Evolutionary conservation across 2,797 vertebrate species (phyloP).

Genomic region (Spatula versicolor): DNA sequence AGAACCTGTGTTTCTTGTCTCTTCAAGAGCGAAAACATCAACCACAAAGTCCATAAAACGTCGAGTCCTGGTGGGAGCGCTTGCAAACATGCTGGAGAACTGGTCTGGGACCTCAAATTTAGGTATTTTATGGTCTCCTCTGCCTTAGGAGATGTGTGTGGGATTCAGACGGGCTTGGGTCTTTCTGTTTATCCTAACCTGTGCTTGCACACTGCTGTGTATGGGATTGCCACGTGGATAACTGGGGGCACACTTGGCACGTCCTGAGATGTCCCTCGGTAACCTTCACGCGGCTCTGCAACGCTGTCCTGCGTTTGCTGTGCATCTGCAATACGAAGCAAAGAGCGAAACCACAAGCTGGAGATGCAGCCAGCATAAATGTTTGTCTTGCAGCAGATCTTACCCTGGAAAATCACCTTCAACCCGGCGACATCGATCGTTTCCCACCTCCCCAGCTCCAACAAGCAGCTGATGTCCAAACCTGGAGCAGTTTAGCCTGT

Average conservation of each 20-base stretch:
- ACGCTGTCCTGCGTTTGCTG: fast-evolving
- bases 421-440: neutral
- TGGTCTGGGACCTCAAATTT: neutral
- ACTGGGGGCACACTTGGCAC: neutral
- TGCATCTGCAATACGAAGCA: neutral
- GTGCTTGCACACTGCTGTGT: neutral
- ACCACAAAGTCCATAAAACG: neutral
- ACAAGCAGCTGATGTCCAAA: neutral
- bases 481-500: neutral
- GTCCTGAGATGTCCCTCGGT: fast-evolving
- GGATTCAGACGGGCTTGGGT: neutral
- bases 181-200: neutral
- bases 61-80: neutral
- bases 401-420: neutral
- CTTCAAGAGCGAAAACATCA: neutral
- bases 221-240: neutral
- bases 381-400: neutral
- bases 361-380: neutral
- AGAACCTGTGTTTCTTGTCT: conserved; percentile 36
- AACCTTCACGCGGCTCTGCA: fast-evolving
- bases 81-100: neutral
- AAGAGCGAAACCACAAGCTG: neutral
- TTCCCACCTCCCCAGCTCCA: neutral
- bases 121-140: neutral
- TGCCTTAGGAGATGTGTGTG: neutral